Evolutionary conservation across 2,113 vertebrate genomes (phyloP).

Genomic region (Thomomys bottae): DNA sequence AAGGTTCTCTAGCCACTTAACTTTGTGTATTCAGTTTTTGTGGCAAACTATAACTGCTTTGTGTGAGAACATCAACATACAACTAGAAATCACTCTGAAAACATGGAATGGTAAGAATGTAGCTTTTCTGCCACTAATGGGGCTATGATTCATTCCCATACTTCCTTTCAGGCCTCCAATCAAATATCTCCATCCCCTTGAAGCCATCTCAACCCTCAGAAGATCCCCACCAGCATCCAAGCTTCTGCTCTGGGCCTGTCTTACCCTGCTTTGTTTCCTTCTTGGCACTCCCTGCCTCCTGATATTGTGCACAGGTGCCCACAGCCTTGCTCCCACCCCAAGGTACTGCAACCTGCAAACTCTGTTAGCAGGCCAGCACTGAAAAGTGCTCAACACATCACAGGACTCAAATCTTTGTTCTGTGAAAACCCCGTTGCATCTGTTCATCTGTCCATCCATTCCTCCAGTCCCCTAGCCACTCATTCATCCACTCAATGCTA

Average conservation of each 20-base stretch:
- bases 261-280: no score
- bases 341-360: background rate
- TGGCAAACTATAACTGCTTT: background rate
- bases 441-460: no score
- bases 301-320: background rate
- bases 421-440: background rate
- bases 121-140: background rate
- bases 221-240: background rate
- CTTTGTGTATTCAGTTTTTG: background rate
- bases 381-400: background rate
- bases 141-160: background rate
- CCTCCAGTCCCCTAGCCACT: background rate
- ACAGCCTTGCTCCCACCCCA: background rate
- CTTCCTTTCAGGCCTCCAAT: background rate
- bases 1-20: background rate
- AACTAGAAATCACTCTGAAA: conserved; percentile 9
- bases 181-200: background rate
- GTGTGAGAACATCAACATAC: background rate
- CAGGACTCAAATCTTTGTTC: background rate
- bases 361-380: background rate
- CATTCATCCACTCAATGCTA: background rate
- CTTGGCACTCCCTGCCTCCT: background rate
- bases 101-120: background rate
- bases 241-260: background rate
- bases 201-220: background rate